Evolutionary conservation across 2,888 invertebrate genomes (phyloP).

Genomic region (Panopea generosa): DNA sequence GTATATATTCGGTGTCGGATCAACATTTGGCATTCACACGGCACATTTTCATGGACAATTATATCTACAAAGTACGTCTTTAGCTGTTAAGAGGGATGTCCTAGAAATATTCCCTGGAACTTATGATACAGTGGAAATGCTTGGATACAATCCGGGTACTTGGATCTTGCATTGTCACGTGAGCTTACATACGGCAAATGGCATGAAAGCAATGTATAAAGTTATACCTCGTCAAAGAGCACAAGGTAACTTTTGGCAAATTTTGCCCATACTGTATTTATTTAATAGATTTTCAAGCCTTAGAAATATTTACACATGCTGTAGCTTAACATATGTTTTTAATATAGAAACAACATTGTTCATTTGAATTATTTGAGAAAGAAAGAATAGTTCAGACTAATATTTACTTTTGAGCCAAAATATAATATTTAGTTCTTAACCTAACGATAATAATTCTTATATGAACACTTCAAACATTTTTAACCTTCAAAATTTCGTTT

Average conservation of each 20-base stretch:
- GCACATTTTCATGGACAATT: conserved; percentile 67
- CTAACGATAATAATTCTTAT: too few species aligned
- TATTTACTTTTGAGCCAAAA: too few species aligned
- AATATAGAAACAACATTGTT: too few species aligned
- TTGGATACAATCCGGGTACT: conserved; percentile 63
- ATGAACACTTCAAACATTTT: too few species aligned
- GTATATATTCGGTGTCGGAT: conserved; percentile 65
- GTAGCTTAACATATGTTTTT: too few species aligned
- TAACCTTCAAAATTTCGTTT: too few species aligned
- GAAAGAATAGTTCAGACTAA: too few species aligned
- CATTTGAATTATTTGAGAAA: too few species aligned
- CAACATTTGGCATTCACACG: conserved; percentile 52
- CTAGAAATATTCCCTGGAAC: conserved; percentile 64
- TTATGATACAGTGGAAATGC: conserved; percentile 60
- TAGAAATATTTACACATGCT: neutral
- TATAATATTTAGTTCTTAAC: too few species aligned
- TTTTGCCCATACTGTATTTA: too few species aligned
- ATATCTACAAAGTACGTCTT: conserved; percentile 30
- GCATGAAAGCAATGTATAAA: conserved; percentile 62
- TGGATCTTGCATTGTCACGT: conserved; percentile 69
- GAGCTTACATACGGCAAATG: conserved; percentile 45
- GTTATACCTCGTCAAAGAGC: conserved; percentile 24
- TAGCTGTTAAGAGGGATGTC: conserved; percentile 51
- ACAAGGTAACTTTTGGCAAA: too few species aligned
- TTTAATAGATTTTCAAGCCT: too few species aligned